phyloP scores from a whole-genome alignment of 2,888 invertebrate species.

The Nasonia oneida region DNA sequence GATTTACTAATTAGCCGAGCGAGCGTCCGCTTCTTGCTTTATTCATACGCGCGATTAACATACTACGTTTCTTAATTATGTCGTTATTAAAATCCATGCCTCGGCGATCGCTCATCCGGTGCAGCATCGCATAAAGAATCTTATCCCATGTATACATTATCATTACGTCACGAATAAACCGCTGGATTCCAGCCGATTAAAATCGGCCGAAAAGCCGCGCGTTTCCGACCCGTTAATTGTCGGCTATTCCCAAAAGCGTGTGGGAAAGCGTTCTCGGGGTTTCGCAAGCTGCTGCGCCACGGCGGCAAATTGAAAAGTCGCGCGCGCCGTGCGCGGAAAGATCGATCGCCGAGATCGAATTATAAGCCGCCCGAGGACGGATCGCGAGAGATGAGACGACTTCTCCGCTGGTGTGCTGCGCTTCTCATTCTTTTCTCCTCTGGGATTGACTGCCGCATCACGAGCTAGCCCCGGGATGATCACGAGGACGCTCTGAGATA shows the following conservation, averaged over 20 bases:
- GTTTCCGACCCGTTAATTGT: not conserved
- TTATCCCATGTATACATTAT: no score
- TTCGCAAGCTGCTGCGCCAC: slow-evolving; percentile 1
- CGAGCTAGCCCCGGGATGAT: slow-evolving; percentile 12
- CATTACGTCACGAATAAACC: not conserved
- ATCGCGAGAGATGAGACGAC: not conserved
- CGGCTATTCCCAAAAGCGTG: not conserved
- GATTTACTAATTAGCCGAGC: slow-evolving; percentile 53
- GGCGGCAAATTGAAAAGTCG: slow-evolving; percentile 49
- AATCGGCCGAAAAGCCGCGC: not conserved
- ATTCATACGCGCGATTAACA: slow-evolving; percentile 23
- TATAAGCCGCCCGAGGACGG: slow-evolving; percentile 9
- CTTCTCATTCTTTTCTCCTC: not conserved
- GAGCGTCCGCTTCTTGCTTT: not conserved
- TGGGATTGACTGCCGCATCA: not conserved
- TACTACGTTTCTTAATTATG: slow-evolving; percentile 51
- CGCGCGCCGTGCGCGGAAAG: slow-evolving; percentile 8
- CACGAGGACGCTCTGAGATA: not conserved
- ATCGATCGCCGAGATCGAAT: slow-evolving; percentile 36
- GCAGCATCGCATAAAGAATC: no score
- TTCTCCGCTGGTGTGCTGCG: not conserved
- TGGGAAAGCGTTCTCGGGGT: slow-evolving; percentile 26
- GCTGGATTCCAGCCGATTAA: not conserved
- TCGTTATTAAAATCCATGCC: slow-evolving; percentile 33
- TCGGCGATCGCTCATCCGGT: not conserved